phyloP scores from a whole-genome alignment of 2,113 vertebrate species.

The Dipodomys ordii region DNA sequence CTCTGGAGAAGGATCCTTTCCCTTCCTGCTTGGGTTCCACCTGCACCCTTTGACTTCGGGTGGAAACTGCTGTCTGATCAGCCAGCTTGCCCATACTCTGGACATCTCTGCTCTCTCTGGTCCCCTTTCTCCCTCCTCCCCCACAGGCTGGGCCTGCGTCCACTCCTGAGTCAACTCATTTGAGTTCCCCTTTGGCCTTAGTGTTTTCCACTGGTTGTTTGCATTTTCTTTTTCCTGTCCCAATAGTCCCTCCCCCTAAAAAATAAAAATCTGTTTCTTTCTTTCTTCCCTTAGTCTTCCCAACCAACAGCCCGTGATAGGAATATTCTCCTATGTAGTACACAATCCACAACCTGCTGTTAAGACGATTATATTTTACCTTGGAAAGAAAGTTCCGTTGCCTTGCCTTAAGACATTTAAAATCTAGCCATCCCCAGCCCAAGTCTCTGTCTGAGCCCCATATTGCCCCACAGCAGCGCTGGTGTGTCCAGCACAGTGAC shows the following conservation, averaged over 20 bases:
- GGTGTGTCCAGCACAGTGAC: neutral
- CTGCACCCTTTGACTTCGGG: conserved; percentile 73
- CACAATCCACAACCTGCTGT: neutral
- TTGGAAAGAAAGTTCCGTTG: neutral
- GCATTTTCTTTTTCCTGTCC: neutral
- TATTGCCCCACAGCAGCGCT: neutral
- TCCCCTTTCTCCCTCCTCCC: neutral
- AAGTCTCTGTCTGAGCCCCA: neutral
- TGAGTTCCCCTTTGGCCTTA: neutral
- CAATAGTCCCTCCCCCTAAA: neutral
- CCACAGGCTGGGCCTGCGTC: conserved; percentile 8
- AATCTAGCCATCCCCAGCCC: neutral
- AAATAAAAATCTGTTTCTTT: neutral
- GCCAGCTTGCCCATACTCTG: conserved; percentile 60
- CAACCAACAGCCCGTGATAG: neutral
- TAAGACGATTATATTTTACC: neutral
- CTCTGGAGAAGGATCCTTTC: conserved; percentile 76
- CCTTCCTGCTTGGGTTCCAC: conserved; percentile 73
- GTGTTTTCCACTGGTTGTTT: neutral
- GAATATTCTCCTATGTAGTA: conserved; percentile 26
- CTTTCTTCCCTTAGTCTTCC: conserved; percentile 27
- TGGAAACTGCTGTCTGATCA: conserved; percentile 64
- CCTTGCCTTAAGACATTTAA: conserved; percentile 24
- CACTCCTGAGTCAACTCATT: neutral
- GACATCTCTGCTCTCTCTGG: conserved; percentile 57